These are phyloP conservation scores for Drosophila willistoni DNA, from an alignment of 1,140 invertebrate species.

Conservation along the genomic window DNA sequence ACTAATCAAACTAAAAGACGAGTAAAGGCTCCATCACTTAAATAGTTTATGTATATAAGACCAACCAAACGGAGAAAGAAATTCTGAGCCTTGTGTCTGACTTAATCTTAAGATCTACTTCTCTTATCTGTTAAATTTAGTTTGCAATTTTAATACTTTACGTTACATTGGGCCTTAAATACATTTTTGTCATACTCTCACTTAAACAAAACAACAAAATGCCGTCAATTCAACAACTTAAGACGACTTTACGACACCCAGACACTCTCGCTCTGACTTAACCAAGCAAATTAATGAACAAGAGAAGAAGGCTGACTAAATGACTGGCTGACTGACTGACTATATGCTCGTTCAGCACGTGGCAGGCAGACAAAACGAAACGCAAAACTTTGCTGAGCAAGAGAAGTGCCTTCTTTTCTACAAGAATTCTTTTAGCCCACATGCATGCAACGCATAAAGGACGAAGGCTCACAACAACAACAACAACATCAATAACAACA, in stretches of 20 bases:
- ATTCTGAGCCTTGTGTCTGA: no score
- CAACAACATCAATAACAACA: neutral
- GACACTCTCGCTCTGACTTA: neutral
- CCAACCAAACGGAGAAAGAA: no score
- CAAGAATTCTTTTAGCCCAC: constrained; percentile 35
- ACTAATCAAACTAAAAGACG: no score
- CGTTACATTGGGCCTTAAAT: neutral
- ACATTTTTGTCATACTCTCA: no score
- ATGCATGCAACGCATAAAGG: constrained; percentile 32
- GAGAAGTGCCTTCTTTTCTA: constrained; percentile 18
- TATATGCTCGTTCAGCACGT: neutral
- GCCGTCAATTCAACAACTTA: constrained; percentile 8
- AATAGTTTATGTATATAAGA: no score
- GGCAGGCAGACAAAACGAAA: neutral
- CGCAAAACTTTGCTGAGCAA: neutral
- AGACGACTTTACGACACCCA: neutral
- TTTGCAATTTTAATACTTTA: neutral
- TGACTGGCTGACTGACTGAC: neutral
- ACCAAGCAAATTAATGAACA: constrained; percentile 10
- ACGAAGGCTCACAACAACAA: constrained; percentile 18
- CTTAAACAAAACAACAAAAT: neutral
- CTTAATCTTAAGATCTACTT: no score
- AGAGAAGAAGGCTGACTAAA: neutral
- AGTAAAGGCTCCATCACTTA: no score
- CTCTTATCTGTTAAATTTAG: no score